phyloP scores from a whole-genome alignment of 2,113 vertebrate species.

The Rallus limicola region DNA sequence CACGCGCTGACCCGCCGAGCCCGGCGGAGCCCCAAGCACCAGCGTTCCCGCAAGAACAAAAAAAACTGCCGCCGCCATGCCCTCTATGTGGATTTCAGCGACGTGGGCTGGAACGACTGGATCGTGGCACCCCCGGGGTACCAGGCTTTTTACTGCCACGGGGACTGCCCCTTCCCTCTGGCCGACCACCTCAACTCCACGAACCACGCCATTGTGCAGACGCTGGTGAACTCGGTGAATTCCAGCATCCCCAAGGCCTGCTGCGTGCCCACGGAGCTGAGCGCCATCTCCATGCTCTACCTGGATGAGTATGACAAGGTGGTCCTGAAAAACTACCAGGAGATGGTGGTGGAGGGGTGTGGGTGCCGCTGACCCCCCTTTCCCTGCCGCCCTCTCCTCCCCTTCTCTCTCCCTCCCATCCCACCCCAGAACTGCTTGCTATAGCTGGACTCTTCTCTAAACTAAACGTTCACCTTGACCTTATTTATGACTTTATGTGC shows the following conservation, averaged over 20 bases:
- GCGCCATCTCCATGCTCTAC: constrained; percentile 99
- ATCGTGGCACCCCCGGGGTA: constrained; percentile 97
- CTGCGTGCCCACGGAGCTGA: constrained; percentile 97
- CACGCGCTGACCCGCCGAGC: constrained; percentile 86
- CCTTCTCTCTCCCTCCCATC: constrained; percentile 5
- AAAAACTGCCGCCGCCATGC: constrained; percentile 94
- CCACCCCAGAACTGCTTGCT: constrained; percentile 51
- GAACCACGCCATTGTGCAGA: constrained; percentile 98
- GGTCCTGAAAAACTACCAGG: constrained; percentile 99
- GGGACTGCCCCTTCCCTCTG: constrained; percentile 96
- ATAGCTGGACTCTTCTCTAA: constrained; percentile 64
- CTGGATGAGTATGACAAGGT: constrained; percentile 98
- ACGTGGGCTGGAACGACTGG: constrained; percentile 99
- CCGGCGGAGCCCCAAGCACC: constrained; percentile 89
- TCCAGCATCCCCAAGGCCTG: constrained; percentile 97
- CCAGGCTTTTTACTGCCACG: constrained; percentile 97
- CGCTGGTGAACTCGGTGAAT: constrained; percentile 98
- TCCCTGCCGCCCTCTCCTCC: not conserved
- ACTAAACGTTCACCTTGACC: constrained; percentile 84
- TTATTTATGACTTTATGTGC: constrained; percentile 99
- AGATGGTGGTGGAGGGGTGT: constrained; percentile 99
- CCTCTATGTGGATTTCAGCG: constrained; percentile 97
- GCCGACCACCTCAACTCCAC: constrained; percentile 98
- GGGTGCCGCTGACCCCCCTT: constrained; percentile 87
- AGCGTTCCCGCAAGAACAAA: constrained; percentile 89